Evolutionary conservation across 2,888 invertebrate genomes (phyloP).

Genomic region (Bugula neritina): DNA sequence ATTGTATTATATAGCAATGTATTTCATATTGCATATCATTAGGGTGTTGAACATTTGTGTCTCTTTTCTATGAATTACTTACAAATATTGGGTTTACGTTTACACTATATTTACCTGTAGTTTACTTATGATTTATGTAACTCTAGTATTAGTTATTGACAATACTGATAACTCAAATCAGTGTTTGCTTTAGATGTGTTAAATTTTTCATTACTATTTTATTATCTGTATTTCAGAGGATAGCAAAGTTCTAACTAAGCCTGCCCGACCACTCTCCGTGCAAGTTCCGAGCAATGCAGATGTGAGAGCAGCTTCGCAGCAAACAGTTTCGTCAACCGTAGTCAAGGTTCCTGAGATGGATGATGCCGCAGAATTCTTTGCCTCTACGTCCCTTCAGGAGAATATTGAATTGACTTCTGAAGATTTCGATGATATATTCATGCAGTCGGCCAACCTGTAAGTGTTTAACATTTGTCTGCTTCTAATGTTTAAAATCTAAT

Average conservation of each 20-base stretch:
- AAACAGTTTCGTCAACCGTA: background rate
- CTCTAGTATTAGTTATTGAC: too few relatives aligned
- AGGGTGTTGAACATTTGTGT: too few relatives aligned
- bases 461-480: conserved; percentile 34
- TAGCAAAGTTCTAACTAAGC: background rate
- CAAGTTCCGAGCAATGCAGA: background rate
- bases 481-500: background rate
- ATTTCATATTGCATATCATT: too few relatives aligned
- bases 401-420: conserved; percentile 34
- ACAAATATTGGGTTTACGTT: too few relatives aligned
- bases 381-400: conserved; percentile 3
- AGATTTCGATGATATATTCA: conserved; percentile 53
- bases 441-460: conserved; percentile 54
- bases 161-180: too few relatives aligned
- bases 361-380: conserved; percentile 21
- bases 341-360: conserved; percentile 19
- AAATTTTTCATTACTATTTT: too few relatives aligned
- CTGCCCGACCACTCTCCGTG: background rate
- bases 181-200: too few relatives aligned
- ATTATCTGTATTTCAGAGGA: background rate
- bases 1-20: too few relatives aligned
- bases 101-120: too few relatives aligned
- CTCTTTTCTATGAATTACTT: too few relatives aligned
- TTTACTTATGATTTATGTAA: too few relatives aligned
- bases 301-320: background rate